Evolutionary conservation across 2,888 invertebrate species (phyloP), one percentile per base, ranked within the genome.

Genomic region (Hemicrepidius hirtus): DNA sequence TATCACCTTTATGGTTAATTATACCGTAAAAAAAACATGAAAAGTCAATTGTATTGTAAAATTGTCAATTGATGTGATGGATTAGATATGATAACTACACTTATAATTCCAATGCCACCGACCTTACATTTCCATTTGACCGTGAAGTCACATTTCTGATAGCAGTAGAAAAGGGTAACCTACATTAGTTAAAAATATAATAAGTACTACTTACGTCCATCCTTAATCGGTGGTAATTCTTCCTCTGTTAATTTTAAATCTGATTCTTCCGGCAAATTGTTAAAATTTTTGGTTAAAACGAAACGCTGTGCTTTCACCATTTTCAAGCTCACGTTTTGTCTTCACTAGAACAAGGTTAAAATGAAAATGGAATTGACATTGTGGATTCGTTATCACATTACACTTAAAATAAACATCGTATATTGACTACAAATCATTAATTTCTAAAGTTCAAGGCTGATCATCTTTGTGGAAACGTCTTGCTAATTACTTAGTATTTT

Each of bases 241-340:
- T 94, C 93, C 83, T 93, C 92, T 1, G 91, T 88, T 16, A 94
- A 84, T 82, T 89, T 85, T 71, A 94, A 90, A 84, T 94, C 92
- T 1, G 88, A 86, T 70, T 86, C 85, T 81, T 92, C 92, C 1
- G 94, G 93, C 80, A 90, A 88, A 0, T 92, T 93, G 76, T 90
- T 87, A 82, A 94, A 93, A 79, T 90, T 87, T 79, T 91, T 91
- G 0, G 87, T 89, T 12, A 92, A 84, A 16, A 93, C 88, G 86
- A 91, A 93, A 84, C 91, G 92, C 81, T 90, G 91, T 0, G 90
- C 89, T 73, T 86, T 88, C 32, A 91, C 85, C 86, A 89, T 90
- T 37, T 68, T 60, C 9, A n/a, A 5, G 18, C 40, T 13, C 40
- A 40, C 13, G 18, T 16, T 44, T 46, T 16, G 18, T 37, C 37